Conservation (phyloP, 2,888 invertebrate genomes). For the Pollenia angustigena region DNA sequence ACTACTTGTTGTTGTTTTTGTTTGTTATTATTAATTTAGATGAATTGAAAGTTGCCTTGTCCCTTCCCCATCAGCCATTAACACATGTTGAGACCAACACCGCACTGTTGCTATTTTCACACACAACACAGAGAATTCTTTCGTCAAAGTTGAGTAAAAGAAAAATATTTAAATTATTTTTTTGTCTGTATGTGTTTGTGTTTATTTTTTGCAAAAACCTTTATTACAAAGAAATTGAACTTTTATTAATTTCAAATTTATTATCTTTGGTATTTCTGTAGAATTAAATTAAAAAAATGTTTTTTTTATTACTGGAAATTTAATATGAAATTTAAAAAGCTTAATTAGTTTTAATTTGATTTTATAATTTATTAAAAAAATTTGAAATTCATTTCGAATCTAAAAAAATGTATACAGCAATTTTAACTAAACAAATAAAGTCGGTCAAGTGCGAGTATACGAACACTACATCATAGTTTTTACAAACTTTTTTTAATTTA, state of each 20-base stretch:
- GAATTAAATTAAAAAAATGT: background rate
- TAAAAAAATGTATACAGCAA: too few relatives aligned
- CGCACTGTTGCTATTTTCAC: conserved; percentile 42
- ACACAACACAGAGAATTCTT: conserved; percentile 9
- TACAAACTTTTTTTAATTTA: too few relatives aligned
- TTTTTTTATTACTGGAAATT: background rate
- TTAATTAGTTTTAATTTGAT: too few relatives aligned
- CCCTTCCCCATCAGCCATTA: background rate
- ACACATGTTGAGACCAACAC: conserved; percentile 33
- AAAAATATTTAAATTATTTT: conserved; percentile 45
- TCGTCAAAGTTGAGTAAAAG: conserved; percentile 16
- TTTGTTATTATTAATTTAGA: background rate
- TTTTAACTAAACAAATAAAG: too few relatives aligned
- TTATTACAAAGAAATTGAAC: conserved; percentile 8
- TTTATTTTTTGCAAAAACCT: background rate
- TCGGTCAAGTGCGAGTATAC: too few relatives aligned
- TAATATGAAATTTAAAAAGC: background rate
- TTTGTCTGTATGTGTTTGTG: background rate
- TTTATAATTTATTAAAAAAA: too few relatives aligned
- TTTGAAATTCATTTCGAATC: too few relatives aligned
- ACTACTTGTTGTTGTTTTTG: background rate
- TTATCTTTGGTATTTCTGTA: conserved; percentile 12
- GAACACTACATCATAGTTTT: too few relatives aligned
- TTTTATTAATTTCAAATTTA: conserved; percentile 28
- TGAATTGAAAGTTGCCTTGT: conserved; percentile 1